Base-by-base conservation (phyloP, 2,888 invertebrate species). In the Hecatera dysodea region DNA sequence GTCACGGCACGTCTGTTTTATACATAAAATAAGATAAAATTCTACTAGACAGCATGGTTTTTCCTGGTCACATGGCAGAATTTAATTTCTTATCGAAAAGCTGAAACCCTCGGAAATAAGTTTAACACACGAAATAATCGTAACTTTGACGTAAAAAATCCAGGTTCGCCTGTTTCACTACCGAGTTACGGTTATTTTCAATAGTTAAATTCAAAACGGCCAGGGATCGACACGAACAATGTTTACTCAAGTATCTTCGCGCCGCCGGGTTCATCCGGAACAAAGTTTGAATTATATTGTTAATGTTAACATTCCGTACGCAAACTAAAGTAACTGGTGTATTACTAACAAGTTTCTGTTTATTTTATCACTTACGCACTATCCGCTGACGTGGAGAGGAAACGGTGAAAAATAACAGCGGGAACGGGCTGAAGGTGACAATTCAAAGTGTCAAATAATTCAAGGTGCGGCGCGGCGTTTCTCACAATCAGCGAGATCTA, bases 401-500 rank as follows among this genome's bases (percentile, higher is more conserved):
- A 89, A 86, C 84, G 75, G 83, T 66, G 67, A 82, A 92, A 93
- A 93, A 93, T 90, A 92, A 91, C 88, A 91, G 92, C 90, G 90
- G 87, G 83, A 88, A 87, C 85, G 84, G 88, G 85, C 83, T 85
- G 86, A 88, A 88, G 89, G 92, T 92, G 93, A 94, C 93, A 93
- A 93, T 94, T 92, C 93, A 90, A 93, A 92, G 89, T 92, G 93
- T 93, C 94, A 93, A 94, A 94, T 94, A 95, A 94, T 93, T 95
- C 94, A 94, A 93, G 93, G 92, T 92, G 90, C 89, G 91, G 89
- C 86, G 83, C 89, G 89, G 88, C 90, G 91, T 95, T 93, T 93
- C 92, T 95, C 90, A 94, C 94, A 95, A 95, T 95, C 95, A 95
- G 90, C 87, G 88, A 93, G 93, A 95, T 94, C 92, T 93, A 95